Conservation (phyloP, 1,140 invertebrate genomes). For the Polypedilum vanderplanki region DNA sequence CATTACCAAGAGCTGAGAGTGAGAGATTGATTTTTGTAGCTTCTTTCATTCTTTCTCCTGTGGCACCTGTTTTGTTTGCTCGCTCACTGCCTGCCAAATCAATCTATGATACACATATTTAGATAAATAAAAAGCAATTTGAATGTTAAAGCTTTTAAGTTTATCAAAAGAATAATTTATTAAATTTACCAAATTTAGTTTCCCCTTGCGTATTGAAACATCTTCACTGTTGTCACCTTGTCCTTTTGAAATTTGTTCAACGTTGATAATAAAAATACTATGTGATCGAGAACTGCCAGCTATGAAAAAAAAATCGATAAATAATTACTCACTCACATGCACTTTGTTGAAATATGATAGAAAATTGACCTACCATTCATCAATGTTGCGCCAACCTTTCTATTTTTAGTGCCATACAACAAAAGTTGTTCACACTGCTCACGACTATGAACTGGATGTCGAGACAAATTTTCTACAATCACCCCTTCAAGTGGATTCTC, state of each 20-base stretch:
- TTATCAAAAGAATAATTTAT: background rate
- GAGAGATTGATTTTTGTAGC: conserved; percentile 95
- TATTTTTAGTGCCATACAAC: conserved; percentile 66
- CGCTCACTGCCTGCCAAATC: conserved; percentile 78
- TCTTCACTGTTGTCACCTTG: conserved; percentile 45
- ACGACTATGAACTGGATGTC: conserved; percentile 47
- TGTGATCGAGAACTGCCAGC: conserved; percentile 79
- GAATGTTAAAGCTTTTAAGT: too few species aligned
- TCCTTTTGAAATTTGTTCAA: conserved; percentile 64
- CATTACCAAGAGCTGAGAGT: conserved; percentile 86
- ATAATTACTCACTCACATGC: too few species aligned
- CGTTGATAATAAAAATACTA: conserved; percentile 83
- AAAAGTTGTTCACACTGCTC: conserved; percentile 71
- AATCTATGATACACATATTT: conserved; percentile 44
- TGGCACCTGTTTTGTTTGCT: conserved; percentile 82
- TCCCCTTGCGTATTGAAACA: conserved; percentile 65
- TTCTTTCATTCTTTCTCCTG: conserved; percentile 82
- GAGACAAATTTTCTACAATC: conserved; percentile 58
- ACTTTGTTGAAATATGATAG: background rate
- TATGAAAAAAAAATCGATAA: background rate
- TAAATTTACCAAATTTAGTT: conserved; percentile 74
- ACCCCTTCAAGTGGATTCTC: conserved; percentile 55
- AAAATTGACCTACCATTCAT: conserved; percentile 76
- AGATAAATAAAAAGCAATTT: too few species aligned
- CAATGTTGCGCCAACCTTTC: conserved; percentile 78